These are phyloP conservation scores for Drosophila albomicans DNA, from an alignment of 1,140 invertebrate genomes.

Conservation along the genomic window DNA sequence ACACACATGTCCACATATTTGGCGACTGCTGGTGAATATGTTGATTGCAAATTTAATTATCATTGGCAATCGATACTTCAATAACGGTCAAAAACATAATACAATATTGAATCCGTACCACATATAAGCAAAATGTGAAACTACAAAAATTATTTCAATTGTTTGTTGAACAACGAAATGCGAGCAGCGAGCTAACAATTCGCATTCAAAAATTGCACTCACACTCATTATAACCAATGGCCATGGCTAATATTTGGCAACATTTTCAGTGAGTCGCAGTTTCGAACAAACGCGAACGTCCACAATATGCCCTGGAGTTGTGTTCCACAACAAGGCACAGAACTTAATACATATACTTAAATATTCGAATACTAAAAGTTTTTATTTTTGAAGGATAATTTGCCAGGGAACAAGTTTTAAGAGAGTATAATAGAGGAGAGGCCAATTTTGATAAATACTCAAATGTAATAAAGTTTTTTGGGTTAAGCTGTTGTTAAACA, in stretches of 20 bases:
- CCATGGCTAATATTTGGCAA: conserved; percentile 40
- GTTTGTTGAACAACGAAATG: conserved; percentile 38
- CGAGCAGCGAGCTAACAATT: conserved; percentile 21
- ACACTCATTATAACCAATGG: conserved; percentile 23
- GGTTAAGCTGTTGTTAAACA: too few relatives aligned
- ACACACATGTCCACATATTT: conserved; percentile 15
- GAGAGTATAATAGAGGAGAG: too few relatives aligned
- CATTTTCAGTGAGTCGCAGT: conserved; percentile 2
- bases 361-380: too few relatives aligned
- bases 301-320: conserved; percentile 5
- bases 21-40: conserved; percentile 4
- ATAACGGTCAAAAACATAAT: conserved; percentile 22
- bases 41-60: conserved; percentile 52
- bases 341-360: too few relatives aligned
- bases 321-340: too few relatives aligned
- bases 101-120: conserved; percentile 23
- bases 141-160: conserved; percentile 33
- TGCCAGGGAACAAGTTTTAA: too few relatives aligned
- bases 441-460: too few relatives aligned
- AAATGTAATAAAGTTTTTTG: too few relatives aligned
- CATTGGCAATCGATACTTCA: conserved; percentile 27
- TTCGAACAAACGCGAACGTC: neutral
- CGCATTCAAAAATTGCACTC: conserved; percentile 30
- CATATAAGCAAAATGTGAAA: conserved; percentile 35
- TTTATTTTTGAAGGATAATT: too few relatives aligned